These are phyloP conservation scores for Agrilus mali DNA, from an alignment of 2,888 invertebrate species.

Conservation along the genomic window DNA sequence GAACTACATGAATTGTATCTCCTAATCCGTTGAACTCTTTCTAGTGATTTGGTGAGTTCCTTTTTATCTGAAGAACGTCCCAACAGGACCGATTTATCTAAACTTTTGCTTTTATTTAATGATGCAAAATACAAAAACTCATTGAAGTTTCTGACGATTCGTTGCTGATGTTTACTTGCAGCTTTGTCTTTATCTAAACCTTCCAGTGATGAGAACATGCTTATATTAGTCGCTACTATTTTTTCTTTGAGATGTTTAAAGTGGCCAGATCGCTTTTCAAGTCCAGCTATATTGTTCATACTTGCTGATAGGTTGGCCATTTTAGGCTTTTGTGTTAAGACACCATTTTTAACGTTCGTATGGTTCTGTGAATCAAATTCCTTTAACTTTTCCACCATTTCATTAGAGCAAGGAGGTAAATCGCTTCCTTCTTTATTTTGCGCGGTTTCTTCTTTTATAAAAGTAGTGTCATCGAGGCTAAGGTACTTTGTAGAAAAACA, in stretches of 20 bases:
- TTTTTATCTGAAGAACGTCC: constrained; percentile 9
- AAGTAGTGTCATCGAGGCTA: constrained; percentile 52
- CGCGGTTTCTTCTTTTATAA: constrained; percentile 18
- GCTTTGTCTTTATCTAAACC: constrained; percentile 39
- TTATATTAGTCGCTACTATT: constrained; percentile 37
- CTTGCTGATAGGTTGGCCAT: constrained; percentile 30
- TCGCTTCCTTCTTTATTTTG: not conserved
- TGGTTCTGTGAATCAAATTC: too few relatives aligned
- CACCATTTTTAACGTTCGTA: not conserved
- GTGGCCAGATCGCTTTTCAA: constrained; percentile 34
- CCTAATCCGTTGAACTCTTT: constrained; percentile 18
- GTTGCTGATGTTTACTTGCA: constrained; percentile 32
- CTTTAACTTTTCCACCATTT: too few relatives aligned
- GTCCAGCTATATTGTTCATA: constrained; percentile 31
- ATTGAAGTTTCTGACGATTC: constrained; percentile 64
- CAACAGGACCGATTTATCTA: constrained; percentile 22
- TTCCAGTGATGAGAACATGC: constrained; percentile 46
- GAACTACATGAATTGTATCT: constrained; percentile 20
- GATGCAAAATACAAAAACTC: constrained; percentile 72
- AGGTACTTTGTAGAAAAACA: constrained; percentile 50
- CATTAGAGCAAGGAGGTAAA: not conserved
- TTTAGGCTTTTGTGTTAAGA: constrained; percentile 14
- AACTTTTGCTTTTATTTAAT: constrained; percentile 47
- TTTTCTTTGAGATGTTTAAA: constrained; percentile 44
- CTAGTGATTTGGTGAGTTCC: constrained; percentile 10